Evolutionary conservation across 2,888 invertebrate genomes (phyloP), one percentile per base, ranked within the genome.

Genomic region (Drosophila kanekoi): DNA sequence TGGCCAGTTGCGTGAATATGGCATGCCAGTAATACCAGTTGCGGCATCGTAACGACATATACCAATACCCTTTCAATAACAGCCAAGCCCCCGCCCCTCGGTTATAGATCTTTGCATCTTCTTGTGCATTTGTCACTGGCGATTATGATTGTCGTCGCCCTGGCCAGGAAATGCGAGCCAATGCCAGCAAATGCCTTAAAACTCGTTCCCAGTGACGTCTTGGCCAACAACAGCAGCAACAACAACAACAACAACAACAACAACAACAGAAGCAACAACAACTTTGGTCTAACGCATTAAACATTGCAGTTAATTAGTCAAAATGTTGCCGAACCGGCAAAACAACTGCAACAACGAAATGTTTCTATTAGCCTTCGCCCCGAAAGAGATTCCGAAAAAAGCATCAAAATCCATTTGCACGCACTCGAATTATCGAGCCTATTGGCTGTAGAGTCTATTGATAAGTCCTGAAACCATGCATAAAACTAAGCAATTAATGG

Each of bases 271-370:
- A 41, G 16, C 40, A 37, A 11, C 62, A 58, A 10, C 49, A 37
- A 51, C 37, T 33, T 44, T 61, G 44, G 61, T 32, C 43, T 44
- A 47, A 45, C 54, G 62, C 72, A 78, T 86, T 83, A 78, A 77
- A 78, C 75, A 79, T 79, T 74, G 77, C 72, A 79, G 87, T 85
- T 85, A 84, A 85, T 85, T 85, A 85, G 84, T 87, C 84, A 87
- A 85, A 87, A 84, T 84, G 84, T 74, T 85, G 82, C 75, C 62
- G 61, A 79, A 82, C 82, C 82, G 82, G 82, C 72, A 77, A 67
- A 62, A 68, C 82, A 79, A 74, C 66, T 79, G 52, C 66, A 72
- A 72, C 51, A 80, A 65, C 77, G 65, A 77, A 54, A 76, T 75
- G 75, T 66, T 84, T 84, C 77, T 82, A 82, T 82, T 82, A 81